Base-by-base conservation (phyloP, 30 jellyfish, hydroid and myxozoan genomes). In the Cassiopea andromeda region DNA sequence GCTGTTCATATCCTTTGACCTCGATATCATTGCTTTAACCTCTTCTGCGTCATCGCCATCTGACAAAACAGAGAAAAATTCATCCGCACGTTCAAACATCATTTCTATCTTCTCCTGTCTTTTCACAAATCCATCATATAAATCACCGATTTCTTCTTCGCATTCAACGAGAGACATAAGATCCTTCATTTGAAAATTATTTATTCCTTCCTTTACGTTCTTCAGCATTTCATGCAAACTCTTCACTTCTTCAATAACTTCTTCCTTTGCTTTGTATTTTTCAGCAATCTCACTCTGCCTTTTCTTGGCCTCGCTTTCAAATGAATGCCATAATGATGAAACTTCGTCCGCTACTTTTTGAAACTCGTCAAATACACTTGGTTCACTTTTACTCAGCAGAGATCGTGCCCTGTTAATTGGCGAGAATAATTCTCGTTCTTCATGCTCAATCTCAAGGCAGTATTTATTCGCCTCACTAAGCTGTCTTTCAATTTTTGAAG, bases 371-470 rank as follows among this genome's bases (percentile, higher is more conserved):
- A n/a, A 68, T 4, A 46, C 93, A 2, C 68, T 78, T 6, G 43
- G 12, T 2, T 64, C 69, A n/a, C 69, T 17, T 45, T 74, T 78
- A 27, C 5, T 72, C 61, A 10, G 44, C 77, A 66, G 14, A 46
- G 70, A 68, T n/a, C 70, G n/a, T 47, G 93, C 93, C 66, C 78
- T 75, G 1, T 77, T 44, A 7, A 86, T 68, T 2, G 93, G 93
- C 48, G 93, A 86, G n/a, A 75, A 60, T 48, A 86, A 71, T 61
- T 71, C 82, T 77, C 93, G 46, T 50, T 48, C 83, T 60, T 75
- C 93, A 66, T 64, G 80, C 48, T 86, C 93, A 44, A 86, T 86
- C 68, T 86, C 93, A 64, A 86, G 84, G 18, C 93, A 86, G 48
- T 89, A 86, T 67, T 78, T 86, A 64, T 86, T 86, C 0, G 80